Percentiles rank a stretch among this genome's conserved stretches.
phyloP scores from a whole-genome alignment of 2,113 vertebrate species.

The Nesogale talazaci region DNA sequence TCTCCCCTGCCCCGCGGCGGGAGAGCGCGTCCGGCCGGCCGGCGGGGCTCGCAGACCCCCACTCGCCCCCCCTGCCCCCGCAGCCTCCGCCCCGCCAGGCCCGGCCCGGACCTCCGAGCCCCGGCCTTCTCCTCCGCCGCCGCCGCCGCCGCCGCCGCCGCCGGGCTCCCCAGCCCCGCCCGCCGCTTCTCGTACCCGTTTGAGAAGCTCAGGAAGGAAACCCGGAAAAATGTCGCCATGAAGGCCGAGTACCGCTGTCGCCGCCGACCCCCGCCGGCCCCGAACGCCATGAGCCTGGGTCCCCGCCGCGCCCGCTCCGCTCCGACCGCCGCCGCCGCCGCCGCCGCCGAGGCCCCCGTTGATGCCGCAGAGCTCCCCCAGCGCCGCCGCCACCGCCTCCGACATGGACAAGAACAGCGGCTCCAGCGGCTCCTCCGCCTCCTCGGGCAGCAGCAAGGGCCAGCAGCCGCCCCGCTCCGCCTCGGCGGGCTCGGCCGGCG shows the following conservation, averaged over 20 bases:
- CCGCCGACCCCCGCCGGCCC: constrained; percentile 90
- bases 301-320: constrained; percentile 87
- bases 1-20: constrained; percentile 76
- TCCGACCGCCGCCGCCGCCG: constrained; percentile 85
- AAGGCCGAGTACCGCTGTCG: constrained; percentile 90
- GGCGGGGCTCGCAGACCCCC: constrained; percentile 77
- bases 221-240: constrained; percentile 96
- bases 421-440: constrained; percentile 85
- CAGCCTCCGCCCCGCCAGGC: constrained; percentile 72
- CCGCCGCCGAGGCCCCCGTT: constrained; percentile 82
- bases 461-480: constrained; percentile 90
- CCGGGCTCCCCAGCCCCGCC: constrained; percentile 74
- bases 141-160: constrained; percentile 1
- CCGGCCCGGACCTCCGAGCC: constrained; percentile 68
- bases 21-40: constrained; percentile 79
- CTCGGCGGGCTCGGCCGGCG: constrained; percentile 92
- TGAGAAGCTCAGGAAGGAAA: constrained; percentile 80
- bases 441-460: constrained; percentile 91
- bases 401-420: constrained; percentile 90
- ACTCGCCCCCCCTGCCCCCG: constrained; percentile 50
- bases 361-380: constrained; percentile 87
- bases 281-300: constrained; percentile 96
- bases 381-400: constrained; percentile 84
- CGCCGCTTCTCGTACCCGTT: constrained; percentile 76
- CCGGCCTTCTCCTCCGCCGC: constrained; percentile 39